These are phyloP conservation scores for Coptodon bakossiorum DNA, from an alignment of 2,113 vertebrate genomes.

Conservation along the genomic window DNA sequence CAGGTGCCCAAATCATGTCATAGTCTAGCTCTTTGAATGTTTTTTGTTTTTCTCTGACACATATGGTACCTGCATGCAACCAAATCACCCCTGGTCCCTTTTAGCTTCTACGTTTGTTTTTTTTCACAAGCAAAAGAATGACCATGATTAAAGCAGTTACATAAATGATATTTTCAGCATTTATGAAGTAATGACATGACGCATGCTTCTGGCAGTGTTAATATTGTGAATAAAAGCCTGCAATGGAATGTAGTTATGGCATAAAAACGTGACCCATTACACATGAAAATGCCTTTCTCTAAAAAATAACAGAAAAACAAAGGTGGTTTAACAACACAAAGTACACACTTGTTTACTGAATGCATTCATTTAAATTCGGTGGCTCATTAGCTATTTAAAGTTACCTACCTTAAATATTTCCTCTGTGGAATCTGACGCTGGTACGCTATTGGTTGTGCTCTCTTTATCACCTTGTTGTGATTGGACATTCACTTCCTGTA, in stretches of 20 bases:
- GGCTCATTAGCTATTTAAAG: neutral
- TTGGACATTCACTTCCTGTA: slow-evolving; percentile 47
- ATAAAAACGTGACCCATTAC: slow-evolving; percentile 3
- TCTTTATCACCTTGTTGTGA: slow-evolving; percentile 57
- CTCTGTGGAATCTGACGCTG: slow-evolving; percentile 57
- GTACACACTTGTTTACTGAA: neutral
- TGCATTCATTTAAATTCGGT: neutral
- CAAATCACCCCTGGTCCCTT: neutral
- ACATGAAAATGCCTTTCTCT: neutral
- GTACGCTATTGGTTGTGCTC: slow-evolving; percentile 45
- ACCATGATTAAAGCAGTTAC: slow-evolving; percentile 38
- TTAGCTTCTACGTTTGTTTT: neutral
- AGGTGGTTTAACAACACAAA: neutral
- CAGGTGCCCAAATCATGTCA: neutral
- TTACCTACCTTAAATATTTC: slow-evolving; percentile 71
- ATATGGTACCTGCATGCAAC: neutral
- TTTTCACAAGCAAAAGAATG: slow-evolving; percentile 51
- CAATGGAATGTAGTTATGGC: slow-evolving; percentile 47
- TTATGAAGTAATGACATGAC: slow-evolving; percentile 45
- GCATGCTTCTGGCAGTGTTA: slow-evolving; percentile 49
- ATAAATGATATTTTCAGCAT: slow-evolving; percentile 36
- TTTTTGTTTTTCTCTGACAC: slow-evolving; percentile 5
- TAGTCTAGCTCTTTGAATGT: neutral
- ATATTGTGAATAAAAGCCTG: slow-evolving; percentile 53
- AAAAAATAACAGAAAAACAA: neutral